A percentile compares a stretch with the other conserved stretches of the same genome.
These are phyloP conservation scores for Arremon brunneinucha DNA, from an alignment of 2,797 vertebrate species.

Conservation along the genomic window DNA sequence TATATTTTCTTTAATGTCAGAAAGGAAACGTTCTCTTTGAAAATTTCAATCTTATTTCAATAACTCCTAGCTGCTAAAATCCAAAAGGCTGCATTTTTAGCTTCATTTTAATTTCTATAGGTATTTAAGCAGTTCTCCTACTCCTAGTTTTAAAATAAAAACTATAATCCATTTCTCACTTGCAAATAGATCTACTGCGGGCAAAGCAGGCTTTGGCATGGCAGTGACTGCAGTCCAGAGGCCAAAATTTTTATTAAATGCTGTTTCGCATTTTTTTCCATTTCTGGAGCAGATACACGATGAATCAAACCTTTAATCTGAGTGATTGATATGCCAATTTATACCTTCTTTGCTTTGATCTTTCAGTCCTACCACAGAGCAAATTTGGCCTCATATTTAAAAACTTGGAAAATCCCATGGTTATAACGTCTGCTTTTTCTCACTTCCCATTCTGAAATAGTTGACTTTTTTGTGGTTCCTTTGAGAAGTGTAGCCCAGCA, in stretches of 20 bases:
- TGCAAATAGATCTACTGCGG: not conserved
- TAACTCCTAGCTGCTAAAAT: not conserved
- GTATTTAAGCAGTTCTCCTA: not conserved
- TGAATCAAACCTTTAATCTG: not conserved
- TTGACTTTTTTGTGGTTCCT: slow-evolving; percentile 44
- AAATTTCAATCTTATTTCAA: not conserved
- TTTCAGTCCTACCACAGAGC: not conserved
- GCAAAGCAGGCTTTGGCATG: not conserved
- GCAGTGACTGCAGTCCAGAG: not conserved
- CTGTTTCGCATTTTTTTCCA: not conserved
- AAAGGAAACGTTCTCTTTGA: not conserved
- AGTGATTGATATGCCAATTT: not conserved
- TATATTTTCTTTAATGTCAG: not conserved
- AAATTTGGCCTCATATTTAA: slow-evolving; percentile 19
- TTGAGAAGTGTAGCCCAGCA: not conserved
- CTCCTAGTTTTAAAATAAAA: not conserved
- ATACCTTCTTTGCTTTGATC: slow-evolving; percentile 13
- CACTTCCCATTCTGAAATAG: slow-evolving; percentile 33
- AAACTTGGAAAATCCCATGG: slow-evolving; percentile 43
- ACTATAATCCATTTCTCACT: not conserved
- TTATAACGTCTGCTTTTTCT: slow-evolving; percentile 4
- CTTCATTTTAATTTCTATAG: not conserved
- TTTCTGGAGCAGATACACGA: not conserved
- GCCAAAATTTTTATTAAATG: not conserved
- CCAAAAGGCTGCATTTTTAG: not conserved